These are phyloP conservation scores for Albula goreensis DNA, from an alignment of 2,113 vertebrate species.

Conservation along the genomic window DNA sequence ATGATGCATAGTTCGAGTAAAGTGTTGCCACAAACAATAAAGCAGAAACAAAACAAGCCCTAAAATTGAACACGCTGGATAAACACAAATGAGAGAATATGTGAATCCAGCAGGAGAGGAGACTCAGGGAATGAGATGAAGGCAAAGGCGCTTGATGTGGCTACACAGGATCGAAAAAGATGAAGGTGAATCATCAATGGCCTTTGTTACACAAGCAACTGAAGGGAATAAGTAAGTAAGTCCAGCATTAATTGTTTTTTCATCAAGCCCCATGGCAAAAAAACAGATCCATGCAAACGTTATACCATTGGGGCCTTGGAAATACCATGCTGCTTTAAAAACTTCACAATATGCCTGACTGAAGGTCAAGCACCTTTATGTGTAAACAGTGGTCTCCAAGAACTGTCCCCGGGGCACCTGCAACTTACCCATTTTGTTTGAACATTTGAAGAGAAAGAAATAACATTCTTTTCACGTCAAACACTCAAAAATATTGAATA, in stretches of 20 bases:
- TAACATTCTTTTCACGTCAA: not conserved
- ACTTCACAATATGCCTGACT: not conserved
- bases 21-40: too few relatives aligned
- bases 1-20: too few relatives aligned
- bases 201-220: too few relatives aligned
- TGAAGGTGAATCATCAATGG: too few relatives aligned
- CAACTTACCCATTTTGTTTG: not conserved
- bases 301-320: not conserved
- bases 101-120: too few relatives aligned
- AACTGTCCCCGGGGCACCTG: not conserved
- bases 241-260: not conserved
- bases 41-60: too few relatives aligned
- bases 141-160: too few relatives aligned
- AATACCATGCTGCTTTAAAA: not conserved
- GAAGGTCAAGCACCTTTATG: not conserved
- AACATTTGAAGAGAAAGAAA: not conserved
- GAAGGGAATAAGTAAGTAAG: too few relatives aligned
- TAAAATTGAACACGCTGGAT: too few relatives aligned
- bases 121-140: too few relatives aligned
- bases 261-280: not conserved
- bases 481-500: not conserved
- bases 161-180: too few relatives aligned
- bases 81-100: too few relatives aligned
- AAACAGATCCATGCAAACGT: constrained; percentile 5
- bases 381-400: not conserved